Percentiles rank a stretch among this genome's conserved stretches.
phyloP scores from a whole-genome alignment of 2,888 invertebrate species.

The Orchestes rusci region DNA sequence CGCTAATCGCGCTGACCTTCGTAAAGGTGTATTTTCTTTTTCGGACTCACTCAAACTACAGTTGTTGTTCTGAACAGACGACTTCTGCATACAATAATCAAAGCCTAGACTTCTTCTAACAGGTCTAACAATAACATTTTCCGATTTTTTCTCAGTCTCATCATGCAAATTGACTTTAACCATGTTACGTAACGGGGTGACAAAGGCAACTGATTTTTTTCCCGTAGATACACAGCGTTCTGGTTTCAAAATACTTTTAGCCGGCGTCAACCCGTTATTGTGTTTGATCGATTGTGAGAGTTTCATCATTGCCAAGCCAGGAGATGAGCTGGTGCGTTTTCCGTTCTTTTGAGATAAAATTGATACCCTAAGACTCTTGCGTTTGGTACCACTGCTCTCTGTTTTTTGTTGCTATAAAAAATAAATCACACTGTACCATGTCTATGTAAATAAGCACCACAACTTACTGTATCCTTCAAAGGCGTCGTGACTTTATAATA shows the following conservation, averaged over 20 bases:
- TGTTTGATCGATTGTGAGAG: conserved; percentile 30
- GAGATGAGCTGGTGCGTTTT: conserved; percentile 27
- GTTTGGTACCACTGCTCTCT: conserved; percentile 5
- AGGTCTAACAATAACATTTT: no score
- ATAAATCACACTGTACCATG: not conserved
- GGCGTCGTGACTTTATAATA: conserved; percentile 1
- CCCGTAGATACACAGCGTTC: conserved; percentile 25
- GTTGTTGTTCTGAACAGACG: no score
- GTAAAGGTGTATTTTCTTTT: no score
- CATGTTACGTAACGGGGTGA: no score
- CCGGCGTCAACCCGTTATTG: conserved; percentile 30
- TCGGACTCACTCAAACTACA: no score
- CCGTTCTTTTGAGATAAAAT: conserved; percentile 13
- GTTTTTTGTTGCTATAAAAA: not conserved
- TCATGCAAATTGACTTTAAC: no score
- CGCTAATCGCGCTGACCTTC: no score
- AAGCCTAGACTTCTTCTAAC: no score
- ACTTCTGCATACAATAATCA: no score
- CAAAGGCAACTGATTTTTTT: conserved; percentile 31
- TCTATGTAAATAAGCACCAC: no score
- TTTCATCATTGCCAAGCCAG: conserved; percentile 35
- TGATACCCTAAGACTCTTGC: conserved; percentile 21
- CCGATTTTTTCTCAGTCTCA: no score
- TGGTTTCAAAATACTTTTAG: conserved; percentile 32
- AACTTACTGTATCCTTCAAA: no score